phyloP scores from a whole-genome alignment of 2,888 invertebrate species.

The Glaucopsyche alexis region DNA sequence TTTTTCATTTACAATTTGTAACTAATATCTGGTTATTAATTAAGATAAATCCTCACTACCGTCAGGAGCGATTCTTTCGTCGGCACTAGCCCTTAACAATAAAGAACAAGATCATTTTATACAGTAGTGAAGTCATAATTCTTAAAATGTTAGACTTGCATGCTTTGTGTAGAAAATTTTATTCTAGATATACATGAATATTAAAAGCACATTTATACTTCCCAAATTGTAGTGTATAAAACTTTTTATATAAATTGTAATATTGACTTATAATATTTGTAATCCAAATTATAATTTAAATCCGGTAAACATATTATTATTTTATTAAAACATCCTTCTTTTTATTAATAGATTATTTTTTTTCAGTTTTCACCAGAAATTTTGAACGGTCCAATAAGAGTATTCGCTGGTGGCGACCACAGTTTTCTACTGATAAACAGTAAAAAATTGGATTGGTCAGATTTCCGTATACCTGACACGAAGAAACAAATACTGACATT shows the following conservation, averaged over 20 bases:
- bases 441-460: conserved; percentile 72
- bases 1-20: background rate
- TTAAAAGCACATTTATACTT: too few species aligned
- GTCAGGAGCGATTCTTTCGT: conserved; percentile 26
- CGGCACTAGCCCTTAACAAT: background rate
- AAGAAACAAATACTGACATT: conserved; percentile 85
- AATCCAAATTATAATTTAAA: background rate
- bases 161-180: background rate
- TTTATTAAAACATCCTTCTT: background rate
- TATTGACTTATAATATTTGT: too few species aligned
- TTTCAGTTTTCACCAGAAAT: conserved; percentile 62
- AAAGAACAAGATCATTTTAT: background rate
- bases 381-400: conserved; percentile 74
- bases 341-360: conserved; percentile 20
- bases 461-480: conserved; percentile 81
- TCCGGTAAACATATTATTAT: background rate
- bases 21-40: conserved; percentile 27
- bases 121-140: background rate
- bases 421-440: conserved; percentile 86
- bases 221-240: too few species aligned
- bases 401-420: conserved; percentile 93
- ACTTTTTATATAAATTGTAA: too few species aligned
- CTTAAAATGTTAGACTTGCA: background rate
- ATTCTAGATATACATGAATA: background rate
- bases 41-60: conserved; percentile 5